Evolutionary conservation across 2,797 vertebrate genomes (phyloP).

Genomic region (Periparus ater): DNA sequence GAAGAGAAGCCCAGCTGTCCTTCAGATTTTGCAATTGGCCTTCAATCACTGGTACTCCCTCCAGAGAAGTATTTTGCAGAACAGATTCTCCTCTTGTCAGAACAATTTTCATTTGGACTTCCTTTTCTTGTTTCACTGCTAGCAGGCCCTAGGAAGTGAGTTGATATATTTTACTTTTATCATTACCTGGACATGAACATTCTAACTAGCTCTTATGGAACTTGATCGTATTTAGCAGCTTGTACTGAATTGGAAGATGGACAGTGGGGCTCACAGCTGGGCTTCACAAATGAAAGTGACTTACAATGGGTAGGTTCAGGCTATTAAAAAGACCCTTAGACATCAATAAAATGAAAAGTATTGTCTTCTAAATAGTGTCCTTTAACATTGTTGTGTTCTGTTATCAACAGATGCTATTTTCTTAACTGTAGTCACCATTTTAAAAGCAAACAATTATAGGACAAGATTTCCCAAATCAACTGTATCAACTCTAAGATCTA

Average conservation of each 20-base stretch:
- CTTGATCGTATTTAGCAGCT: neutral
- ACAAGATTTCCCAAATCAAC: neutral
- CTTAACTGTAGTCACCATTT: neutral
- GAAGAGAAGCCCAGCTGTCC: conserved; percentile 90
- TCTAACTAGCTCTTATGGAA: neutral
- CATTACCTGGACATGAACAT: neutral
- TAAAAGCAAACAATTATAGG: neutral
- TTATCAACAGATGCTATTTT: neutral
- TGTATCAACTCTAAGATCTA: neutral
- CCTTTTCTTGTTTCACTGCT: conserved; percentile 90
- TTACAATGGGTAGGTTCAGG: neutral
- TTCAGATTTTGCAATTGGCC: conserved; percentile 91
- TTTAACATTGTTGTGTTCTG: neutral
- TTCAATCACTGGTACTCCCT: conserved; percentile 88
- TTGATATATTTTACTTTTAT: neutral
- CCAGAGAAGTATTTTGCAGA: conserved; percentile 91
- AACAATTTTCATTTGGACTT: conserved; percentile 95
- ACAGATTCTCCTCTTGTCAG: conserved; percentile 92
- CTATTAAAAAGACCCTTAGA: neutral
- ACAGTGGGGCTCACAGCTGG: neutral
- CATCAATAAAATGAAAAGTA: neutral
- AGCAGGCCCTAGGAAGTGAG: conserved; percentile 82
- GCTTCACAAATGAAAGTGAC: neutral
- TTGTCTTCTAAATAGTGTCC: neutral
- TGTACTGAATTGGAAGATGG: neutral